phyloP scores from a whole-genome alignment of 2,888 invertebrate genomes.

The Drosophila paucipuncta region DNA sequence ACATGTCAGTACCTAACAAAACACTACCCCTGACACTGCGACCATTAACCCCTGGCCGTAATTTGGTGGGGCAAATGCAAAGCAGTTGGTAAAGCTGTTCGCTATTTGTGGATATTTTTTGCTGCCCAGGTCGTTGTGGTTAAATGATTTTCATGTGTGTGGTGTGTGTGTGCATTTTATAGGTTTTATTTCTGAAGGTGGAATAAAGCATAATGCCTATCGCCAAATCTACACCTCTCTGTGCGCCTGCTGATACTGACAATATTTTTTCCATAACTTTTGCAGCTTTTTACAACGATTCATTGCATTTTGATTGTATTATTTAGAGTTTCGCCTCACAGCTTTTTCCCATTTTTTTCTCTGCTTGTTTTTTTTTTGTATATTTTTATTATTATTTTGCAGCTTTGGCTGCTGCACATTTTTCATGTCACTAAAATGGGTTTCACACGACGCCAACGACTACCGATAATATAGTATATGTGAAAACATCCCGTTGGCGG shows the following conservation, averaged over 20 bases:
- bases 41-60: conserved; percentile 10
- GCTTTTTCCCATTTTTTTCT: conserved; percentile 10
- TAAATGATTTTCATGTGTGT: conserved; percentile 64
- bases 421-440: conserved; percentile 81
- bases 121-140: conserved; percentile 60
- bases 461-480: conserved; percentile 28
- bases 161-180: background rate
- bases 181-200: conserved; percentile 34
- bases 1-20: conserved; percentile 32
- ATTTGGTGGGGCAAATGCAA: conserved; percentile 32
- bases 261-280: conserved; percentile 76
- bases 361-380: conserved; percentile 1
- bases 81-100: conserved; percentile 38
- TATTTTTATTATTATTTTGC: conserved; percentile 10
- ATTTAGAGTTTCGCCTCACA: conserved; percentile 58
- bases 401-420: conserved; percentile 65
- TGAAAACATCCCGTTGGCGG: conserved; percentile 26
- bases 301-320: conserved; percentile 80
- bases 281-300: conserved; percentile 59
- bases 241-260: conserved; percentile 57
- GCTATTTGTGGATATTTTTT: conserved; percentile 45
- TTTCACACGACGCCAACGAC: conserved; percentile 40
- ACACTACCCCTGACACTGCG: conserved; percentile 1
- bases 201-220: background rate
- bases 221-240: background rate